Percentiles rank a stretch among this genome's conserved stretches.
Conservation (phyloP, 2,888 invertebrate genomes). For the Adela reaumurella region DNA sequence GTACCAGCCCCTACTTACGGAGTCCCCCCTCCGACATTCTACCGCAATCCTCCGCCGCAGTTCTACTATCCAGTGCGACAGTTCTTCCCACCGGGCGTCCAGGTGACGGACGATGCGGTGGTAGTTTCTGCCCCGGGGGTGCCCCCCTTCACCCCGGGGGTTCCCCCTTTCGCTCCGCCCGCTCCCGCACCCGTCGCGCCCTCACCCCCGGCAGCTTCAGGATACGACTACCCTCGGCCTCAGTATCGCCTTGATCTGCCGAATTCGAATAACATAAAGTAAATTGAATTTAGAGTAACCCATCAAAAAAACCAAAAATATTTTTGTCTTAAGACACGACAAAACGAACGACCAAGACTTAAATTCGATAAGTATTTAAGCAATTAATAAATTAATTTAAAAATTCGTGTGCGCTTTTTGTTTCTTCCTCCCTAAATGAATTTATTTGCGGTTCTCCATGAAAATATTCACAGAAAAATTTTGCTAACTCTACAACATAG, state of each 20-base stretch:
- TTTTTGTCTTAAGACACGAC: too few relatives aligned
- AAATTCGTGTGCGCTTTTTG: too few relatives aligned
- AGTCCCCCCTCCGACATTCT: conserved; percentile 16
- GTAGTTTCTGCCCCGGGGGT: conserved; percentile 45
- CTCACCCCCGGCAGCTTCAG: conserved; percentile 18
- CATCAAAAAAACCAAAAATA: not conserved
- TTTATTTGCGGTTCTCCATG: too few relatives aligned
- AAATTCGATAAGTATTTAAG: too few relatives aligned
- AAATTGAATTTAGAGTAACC: not conserved
- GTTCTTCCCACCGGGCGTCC: conserved; percentile 26
- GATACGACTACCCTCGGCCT: conserved; percentile 42
- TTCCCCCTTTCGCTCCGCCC: conserved; percentile 18
- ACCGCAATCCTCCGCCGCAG: conserved; percentile 16
- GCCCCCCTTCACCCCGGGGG: conserved; percentile 18
- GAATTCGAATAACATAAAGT: conserved; percentile 17
- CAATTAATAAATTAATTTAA: too few relatives aligned
- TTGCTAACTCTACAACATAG: too few relatives aligned
- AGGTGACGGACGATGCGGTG: conserved; percentile 42
- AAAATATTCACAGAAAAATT: too few relatives aligned
- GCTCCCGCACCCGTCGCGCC: conserved; percentile 17
- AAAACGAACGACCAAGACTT: too few relatives aligned
- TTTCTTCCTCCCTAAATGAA: too few relatives aligned
- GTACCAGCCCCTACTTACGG: conserved; percentile 18
- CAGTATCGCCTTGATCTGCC: conserved; percentile 38
- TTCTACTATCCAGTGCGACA: conserved; percentile 11